Percentiles rank a stretch among this genome's conserved stretches.
phyloP scores from a whole-genome alignment of 2,888 invertebrate species.

The Lacanobia oleracea region DNA sequence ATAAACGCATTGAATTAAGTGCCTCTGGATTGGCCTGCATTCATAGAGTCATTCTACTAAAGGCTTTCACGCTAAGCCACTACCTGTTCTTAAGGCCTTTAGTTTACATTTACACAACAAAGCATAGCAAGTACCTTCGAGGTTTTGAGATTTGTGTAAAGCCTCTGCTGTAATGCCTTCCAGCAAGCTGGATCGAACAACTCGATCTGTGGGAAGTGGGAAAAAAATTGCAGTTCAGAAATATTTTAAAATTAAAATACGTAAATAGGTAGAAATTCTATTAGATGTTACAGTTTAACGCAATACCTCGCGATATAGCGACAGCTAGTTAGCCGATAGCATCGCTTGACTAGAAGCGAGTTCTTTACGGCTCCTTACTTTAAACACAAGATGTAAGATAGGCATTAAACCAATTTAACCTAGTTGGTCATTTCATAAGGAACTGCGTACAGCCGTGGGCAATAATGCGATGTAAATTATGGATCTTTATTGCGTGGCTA shows the following conservation, averaged over 20 bases:
- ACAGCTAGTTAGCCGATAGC: conserved; percentile 85
- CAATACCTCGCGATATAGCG: conserved; percentile 75
- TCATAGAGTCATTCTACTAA: conserved; percentile 4
- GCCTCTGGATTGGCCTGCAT: conserved; percentile 4
- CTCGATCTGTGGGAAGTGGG: not conserved
- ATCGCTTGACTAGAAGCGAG: conserved; percentile 78
- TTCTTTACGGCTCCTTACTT: conserved; percentile 86
- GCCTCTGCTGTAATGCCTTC: not conserved
- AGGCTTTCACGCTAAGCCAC: not conserved
- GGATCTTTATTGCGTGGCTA: conserved; percentile 75
- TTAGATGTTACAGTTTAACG: conserved; percentile 71
- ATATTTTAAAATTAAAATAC: conserved; percentile 34
- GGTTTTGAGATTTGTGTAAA: not conserved
- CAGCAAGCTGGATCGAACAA: not conserved
- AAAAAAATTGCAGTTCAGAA: conserved; percentile 11
- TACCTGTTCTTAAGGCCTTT: not conserved
- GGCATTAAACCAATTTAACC: conserved; percentile 81
- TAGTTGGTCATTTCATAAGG: conserved; percentile 72
- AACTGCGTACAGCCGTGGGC: conserved; percentile 56
- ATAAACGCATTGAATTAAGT: not conserved
- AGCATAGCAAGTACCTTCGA: not conserved
- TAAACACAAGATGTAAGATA: conserved; percentile 80
- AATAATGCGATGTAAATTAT: conserved; percentile 67
- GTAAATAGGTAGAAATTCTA: conserved; percentile 59
- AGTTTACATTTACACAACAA: conserved; percentile 1